phyloP scores from a whole-genome alignment of 1,140 invertebrate species.

The Brachionus sp. region DNA sequence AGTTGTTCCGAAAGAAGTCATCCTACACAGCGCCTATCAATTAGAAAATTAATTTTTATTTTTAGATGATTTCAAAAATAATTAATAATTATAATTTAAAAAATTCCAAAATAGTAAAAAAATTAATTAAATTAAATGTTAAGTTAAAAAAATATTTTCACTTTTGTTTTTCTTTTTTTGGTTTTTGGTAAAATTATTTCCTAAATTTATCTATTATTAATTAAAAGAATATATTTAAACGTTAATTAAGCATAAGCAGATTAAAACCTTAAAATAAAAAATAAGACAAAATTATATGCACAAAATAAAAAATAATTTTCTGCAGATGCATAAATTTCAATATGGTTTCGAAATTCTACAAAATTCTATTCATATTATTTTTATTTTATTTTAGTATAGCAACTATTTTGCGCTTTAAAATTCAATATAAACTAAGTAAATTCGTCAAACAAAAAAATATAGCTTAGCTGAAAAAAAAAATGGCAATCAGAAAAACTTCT shows the following conservation, averaged over 20 bases:
- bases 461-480: background rate
- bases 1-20: too few species aligned
- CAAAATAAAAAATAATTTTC: background rate
- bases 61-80: too few species aligned
- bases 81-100: too few species aligned
- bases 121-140: too few species aligned
- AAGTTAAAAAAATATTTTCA: too few species aligned
- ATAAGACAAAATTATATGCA: background rate
- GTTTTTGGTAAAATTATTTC: too few species aligned
- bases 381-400: background rate
- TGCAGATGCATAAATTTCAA: background rate
- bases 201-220: too few species aligned
- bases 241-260: background rate
- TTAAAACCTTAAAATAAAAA: background rate
- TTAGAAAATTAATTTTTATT: too few species aligned
- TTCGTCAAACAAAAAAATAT: background rate
- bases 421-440: background rate
- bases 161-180: too few species aligned
- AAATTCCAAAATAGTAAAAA: too few species aligned
- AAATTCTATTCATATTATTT: slow-evolving; percentile 6
- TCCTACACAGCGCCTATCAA: too few species aligned
- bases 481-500: background rate
- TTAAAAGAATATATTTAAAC: too few species aligned
- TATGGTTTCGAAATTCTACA: slow-evolving; percentile 28
- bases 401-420: slow-evolving; percentile 14